These are phyloP conservation scores for Acholoe squamosa DNA, from an alignment of 2,888 invertebrate genomes.

Conservation along the genomic window DNA sequence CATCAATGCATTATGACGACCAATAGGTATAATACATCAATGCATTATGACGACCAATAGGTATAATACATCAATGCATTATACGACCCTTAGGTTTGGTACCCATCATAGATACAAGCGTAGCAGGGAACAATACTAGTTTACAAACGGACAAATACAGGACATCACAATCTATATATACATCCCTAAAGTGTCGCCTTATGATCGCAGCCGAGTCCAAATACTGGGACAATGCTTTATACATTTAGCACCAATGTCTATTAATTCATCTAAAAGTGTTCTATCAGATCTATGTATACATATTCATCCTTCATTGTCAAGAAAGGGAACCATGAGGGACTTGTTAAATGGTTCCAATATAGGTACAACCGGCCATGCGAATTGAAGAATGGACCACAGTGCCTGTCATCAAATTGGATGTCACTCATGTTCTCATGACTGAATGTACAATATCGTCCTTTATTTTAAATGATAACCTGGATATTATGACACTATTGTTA, in stretches of 20 bases:
- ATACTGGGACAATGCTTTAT: conserved; percentile 62
- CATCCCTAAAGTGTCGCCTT: conserved; percentile 42
- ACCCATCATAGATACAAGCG: conserved; percentile 40
- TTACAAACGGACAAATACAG: conserved; percentile 44
- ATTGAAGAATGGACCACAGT: background rate
- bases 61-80: too few species aligned
- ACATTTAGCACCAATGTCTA: conserved; percentile 60
- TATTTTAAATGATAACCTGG: too few species aligned
- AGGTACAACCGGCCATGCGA: background rate
- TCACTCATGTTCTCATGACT: too few species aligned
- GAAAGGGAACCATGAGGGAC: background rate
- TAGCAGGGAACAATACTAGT: conserved; percentile 31
- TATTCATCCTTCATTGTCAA: background rate
- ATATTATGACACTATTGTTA: too few species aligned
- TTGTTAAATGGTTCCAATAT: background rate
- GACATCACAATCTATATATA: conserved; percentile 35
- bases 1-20: too few species aligned
- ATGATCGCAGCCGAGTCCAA: conserved; percentile 28
- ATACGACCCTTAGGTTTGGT: too few species aligned
- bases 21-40: too few species aligned
- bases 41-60: too few species aligned
- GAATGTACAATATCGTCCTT: too few species aligned
- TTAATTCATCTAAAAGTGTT: conserved; percentile 24
- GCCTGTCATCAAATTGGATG: too few species aligned
- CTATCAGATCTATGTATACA: conserved; percentile 47